phyloP scores from a whole-genome alignment of 2,888 invertebrate species.

The Cerastis rubricosa region DNA sequence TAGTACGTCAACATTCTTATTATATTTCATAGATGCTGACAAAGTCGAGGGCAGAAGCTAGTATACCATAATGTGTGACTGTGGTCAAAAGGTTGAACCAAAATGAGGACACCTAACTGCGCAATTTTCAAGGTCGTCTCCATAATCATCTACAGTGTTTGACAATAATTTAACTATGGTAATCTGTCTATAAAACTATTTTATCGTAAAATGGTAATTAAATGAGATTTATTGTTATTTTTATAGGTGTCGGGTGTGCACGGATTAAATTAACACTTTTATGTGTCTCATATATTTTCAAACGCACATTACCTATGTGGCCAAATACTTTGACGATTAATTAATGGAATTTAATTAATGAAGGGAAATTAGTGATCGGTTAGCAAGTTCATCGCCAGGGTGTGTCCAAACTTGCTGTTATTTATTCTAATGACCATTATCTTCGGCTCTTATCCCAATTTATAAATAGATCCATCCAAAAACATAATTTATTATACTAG shows the following conservation, averaged over 20 bases:
- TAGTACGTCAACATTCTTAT: no score
- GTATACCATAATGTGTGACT: neutral
- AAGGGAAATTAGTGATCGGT: neutral
- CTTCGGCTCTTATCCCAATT: neutral
- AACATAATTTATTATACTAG: no score
- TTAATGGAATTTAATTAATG: constrained; percentile 21
- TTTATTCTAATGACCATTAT: neutral
- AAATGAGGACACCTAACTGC: neutral
- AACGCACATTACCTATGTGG: neutral
- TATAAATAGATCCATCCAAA: no score
- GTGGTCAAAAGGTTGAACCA: neutral
- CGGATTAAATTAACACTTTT: constrained; percentile 36
- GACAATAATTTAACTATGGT: constrained; percentile 18
- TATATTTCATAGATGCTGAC: neutral
- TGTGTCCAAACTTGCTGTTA: neutral
- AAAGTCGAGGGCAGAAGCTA: neutral
- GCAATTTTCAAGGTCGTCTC: neutral
- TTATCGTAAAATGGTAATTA: constrained; percentile 31
- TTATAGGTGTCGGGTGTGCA: constrained; percentile 19
- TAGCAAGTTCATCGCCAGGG: constrained; percentile 3
- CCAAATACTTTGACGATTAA: constrained; percentile 3
- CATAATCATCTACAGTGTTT: neutral
- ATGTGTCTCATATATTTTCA: constrained; percentile 16
- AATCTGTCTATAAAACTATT: constrained; percentile 8
- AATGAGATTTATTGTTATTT: constrained; percentile 33